Conservation (phyloP, 2,797 vertebrate species). For the Lepidocolaptes lacrymiger region DNA sequence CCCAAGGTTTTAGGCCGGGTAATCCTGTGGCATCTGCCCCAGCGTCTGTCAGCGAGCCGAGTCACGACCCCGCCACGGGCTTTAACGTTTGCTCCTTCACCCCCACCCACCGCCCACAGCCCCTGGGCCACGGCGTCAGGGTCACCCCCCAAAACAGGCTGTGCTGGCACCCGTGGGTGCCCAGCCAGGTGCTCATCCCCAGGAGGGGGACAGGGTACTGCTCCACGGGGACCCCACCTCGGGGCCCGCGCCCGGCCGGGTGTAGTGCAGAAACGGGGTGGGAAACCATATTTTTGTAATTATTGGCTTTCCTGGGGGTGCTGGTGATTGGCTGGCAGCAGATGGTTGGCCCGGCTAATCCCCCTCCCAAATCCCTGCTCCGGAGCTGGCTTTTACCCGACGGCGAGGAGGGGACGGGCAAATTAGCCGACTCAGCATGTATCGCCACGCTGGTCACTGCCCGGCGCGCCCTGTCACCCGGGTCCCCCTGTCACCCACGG, state of each 20-base stretch:
- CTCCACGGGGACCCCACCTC: rapidly evolving
- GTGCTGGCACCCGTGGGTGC: rapidly evolving
- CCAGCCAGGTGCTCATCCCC: rapidly evolving
- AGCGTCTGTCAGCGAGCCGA: slow-evolving; percentile 65
- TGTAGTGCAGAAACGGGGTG: background rate
- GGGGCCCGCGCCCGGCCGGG: background rate
- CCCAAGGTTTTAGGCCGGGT: slow-evolving; percentile 73
- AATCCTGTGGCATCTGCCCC: slow-evolving; percentile 78
- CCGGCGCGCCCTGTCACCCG: rapidly evolving
- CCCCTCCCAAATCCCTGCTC: slow-evolving; percentile 74
- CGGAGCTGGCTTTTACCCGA: slow-evolving; percentile 57
- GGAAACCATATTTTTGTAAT: slow-evolving; percentile 74
- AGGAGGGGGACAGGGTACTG: background rate
- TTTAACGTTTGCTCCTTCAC: slow-evolving; percentile 49
- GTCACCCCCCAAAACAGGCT: rapidly evolving
- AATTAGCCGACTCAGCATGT: slow-evolving; percentile 46
- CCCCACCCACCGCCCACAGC: background rate
- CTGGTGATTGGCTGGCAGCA: slow-evolving; percentile 81
- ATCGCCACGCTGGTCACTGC: background rate
- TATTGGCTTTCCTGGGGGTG: slow-evolving; percentile 78
- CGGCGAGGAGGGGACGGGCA: background rate
- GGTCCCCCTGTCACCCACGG: rapidly evolving
- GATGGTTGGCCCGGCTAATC: slow-evolving; percentile 85
- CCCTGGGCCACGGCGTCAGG: rapidly evolving
- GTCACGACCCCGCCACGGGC: background rate